Conservation (phyloP, 2,888 invertebrate species). For the Ormyrus pomaceus region DNA sequence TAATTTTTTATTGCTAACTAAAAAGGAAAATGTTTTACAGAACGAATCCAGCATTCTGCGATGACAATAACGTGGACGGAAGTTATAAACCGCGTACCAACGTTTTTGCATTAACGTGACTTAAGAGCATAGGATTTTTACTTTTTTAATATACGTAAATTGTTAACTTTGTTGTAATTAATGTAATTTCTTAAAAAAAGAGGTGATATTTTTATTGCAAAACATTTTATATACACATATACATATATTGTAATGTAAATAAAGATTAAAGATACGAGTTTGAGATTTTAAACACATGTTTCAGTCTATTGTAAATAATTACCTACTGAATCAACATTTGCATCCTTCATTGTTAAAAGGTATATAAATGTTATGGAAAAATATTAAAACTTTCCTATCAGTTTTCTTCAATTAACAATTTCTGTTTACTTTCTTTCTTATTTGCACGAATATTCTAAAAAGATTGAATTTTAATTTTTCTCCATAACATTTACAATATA, state of each 20-base stretch:
- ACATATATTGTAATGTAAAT: slow-evolving; percentile 25
- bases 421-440: too few relatives aligned
- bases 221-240: slow-evolving; percentile 18
- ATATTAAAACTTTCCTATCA: too few relatives aligned
- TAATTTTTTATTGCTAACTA: slow-evolving; percentile 14
- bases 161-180: slow-evolving; percentile 13
- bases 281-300: not conserved
- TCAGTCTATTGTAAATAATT: too few relatives aligned
- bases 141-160: slow-evolving; percentile 14
- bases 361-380: too few relatives aligned
- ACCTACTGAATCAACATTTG: too few relatives aligned
- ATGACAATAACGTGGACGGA: slow-evolving; percentile 66
- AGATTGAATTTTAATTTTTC: too few relatives aligned
- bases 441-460: too few relatives aligned
- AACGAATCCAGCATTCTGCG: slow-evolving; percentile 69
- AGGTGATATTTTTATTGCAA: slow-evolving; percentile 42
- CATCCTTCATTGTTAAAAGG: too few relatives aligned
- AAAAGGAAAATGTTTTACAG: slow-evolving; percentile 63
- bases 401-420: too few relatives aligned
- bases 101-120: slow-evolving; percentile 46
- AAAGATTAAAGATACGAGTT: slow-evolving; percentile 7
- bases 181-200: slow-evolving; percentile 31
- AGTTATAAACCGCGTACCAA: slow-evolving; percentile 57
- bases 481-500: too few relatives aligned
- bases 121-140: slow-evolving; percentile 42